Evolutionary conservation across 1,140 invertebrate genomes (phyloP).

Genomic region (Caenorhabditis inopinata): DNA sequence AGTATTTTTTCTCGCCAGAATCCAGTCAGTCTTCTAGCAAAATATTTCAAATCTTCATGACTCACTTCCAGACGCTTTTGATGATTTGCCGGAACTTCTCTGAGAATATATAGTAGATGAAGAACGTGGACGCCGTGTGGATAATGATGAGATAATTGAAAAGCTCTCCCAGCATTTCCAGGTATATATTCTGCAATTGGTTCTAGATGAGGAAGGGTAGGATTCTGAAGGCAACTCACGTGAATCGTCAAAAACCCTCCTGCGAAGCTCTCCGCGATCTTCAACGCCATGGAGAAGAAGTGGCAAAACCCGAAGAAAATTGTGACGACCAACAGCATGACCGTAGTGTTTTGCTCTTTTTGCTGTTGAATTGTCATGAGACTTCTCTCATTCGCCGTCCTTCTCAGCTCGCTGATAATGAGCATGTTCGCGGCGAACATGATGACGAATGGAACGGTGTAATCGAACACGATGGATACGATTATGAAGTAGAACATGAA

Average conservation of each 20-base stretch:
- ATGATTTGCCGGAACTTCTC: slow-evolving; percentile 21
- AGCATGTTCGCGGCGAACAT: slow-evolving; percentile 9
- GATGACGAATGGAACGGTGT: not conserved
- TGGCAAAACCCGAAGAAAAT: slow-evolving; percentile 24
- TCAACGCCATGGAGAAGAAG: slow-evolving; percentile 11
- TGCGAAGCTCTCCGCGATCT: not conserved
- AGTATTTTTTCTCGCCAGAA: too few species aligned
- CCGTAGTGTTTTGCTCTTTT: slow-evolving; percentile 15
- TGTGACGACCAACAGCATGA: not conserved
- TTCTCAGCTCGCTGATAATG: slow-evolving; percentile 13
- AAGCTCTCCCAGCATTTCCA: slow-evolving; percentile 11
- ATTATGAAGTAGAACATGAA: slow-evolving; percentile 20
- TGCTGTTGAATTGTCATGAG: slow-evolving; percentile 29
- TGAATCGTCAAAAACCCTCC: slow-evolving; percentile 8
- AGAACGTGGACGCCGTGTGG: slow-evolving; percentile 1
- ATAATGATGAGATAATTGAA: slow-evolving; percentile 9
- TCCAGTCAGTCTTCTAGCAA: too few species aligned
- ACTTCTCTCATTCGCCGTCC: not conserved
- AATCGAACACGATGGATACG: slow-evolving; percentile 2
- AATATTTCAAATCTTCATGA: not conserved
- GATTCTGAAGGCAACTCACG: not conserved
- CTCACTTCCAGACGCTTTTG: slow-evolving; percentile 3
- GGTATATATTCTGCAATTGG: not conserved
- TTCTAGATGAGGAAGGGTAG: too few species aligned
- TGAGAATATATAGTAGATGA: slow-evolving; percentile 14